Evolutionary conservation across 2,113 vertebrate genomes (phyloP).

Genomic region (Larimichthys polyactis): DNA sequence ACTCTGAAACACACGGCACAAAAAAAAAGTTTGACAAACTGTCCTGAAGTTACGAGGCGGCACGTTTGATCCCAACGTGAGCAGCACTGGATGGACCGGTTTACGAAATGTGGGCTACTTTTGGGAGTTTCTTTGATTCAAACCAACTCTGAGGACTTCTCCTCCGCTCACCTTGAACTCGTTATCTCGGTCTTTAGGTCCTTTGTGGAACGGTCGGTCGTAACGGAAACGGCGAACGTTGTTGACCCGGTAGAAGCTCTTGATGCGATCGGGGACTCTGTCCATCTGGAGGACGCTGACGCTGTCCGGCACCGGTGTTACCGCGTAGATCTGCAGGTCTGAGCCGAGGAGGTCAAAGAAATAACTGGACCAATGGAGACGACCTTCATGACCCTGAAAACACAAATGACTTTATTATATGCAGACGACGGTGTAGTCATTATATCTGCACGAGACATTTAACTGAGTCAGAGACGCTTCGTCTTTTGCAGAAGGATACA

Average conservation of each 20-base stretch:
- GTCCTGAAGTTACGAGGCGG: neutral
- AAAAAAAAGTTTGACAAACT: no score
- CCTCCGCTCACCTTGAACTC: conserved; percentile 92
- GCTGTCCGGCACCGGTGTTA: conserved; percentile 93
- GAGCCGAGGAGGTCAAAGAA: conserved; percentile 67
- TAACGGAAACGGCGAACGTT: conserved; percentile 97
- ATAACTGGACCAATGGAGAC: neutral
- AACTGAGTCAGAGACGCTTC: neutral
- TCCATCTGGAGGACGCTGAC: conserved; percentile 94
- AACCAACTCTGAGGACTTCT: no score
- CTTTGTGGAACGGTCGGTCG: conserved; percentile 97
- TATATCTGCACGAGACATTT: neutral
- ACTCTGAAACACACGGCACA: conserved; percentile 86
- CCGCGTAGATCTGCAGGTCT: conserved; percentile 94
- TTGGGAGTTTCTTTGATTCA: neutral
- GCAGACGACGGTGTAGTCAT: neutral
- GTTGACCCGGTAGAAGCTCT: conserved; percentile 98
- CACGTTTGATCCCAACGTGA: neutral
- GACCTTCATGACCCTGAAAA: neutral
- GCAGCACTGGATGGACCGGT: no score
- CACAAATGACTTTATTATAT: neutral
- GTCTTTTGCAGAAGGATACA: conserved; percentile 90
- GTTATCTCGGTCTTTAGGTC: conserved; percentile 95
- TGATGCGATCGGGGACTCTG: conserved; percentile 95
- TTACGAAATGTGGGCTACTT: no score